phyloP scores from a whole-genome alignment of 2,888 invertebrate genomes.

The Idaea biselata region DNA sequence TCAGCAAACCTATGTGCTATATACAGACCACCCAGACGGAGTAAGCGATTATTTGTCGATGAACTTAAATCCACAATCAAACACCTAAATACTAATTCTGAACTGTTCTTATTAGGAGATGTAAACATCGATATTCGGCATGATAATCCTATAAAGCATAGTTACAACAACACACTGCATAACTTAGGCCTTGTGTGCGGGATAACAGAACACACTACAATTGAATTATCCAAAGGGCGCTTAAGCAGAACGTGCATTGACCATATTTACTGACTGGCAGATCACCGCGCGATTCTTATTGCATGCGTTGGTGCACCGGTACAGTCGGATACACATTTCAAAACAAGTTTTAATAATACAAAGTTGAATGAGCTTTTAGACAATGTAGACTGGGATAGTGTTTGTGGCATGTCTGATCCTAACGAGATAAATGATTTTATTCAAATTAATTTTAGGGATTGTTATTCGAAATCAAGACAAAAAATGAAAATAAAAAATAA shows the following conservation, averaged over 20 bases:
- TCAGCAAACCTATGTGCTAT: neutral
- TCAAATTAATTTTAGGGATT: neutral
- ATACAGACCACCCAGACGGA: neutral
- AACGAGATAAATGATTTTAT: neutral
- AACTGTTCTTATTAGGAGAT: neutral
- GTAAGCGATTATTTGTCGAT: neutral
- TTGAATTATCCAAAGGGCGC: neutral
- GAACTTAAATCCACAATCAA: neutral
- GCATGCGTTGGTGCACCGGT: neutral
- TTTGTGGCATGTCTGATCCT: neutral
- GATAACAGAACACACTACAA: slow-evolving; percentile 6
- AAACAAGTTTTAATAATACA: neutral
- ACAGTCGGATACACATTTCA: neutral
- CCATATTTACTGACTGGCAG: neutral
- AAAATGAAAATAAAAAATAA: neutral
- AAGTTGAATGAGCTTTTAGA: neutral
- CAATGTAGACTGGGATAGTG: neutral
- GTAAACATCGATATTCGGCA: neutral
- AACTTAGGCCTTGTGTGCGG: slow-evolving; percentile 8
- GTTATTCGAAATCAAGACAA: slow-evolving; percentile 1
- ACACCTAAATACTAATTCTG: neutral
- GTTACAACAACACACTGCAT: slow-evolving; percentile 6
- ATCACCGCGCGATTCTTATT: neutral
- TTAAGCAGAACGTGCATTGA: neutral
- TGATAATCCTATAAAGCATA: neutral